Conservation (phyloP, 2,113 vertebrate genomes). For the Poeciliopsis occidentalis region DNA sequence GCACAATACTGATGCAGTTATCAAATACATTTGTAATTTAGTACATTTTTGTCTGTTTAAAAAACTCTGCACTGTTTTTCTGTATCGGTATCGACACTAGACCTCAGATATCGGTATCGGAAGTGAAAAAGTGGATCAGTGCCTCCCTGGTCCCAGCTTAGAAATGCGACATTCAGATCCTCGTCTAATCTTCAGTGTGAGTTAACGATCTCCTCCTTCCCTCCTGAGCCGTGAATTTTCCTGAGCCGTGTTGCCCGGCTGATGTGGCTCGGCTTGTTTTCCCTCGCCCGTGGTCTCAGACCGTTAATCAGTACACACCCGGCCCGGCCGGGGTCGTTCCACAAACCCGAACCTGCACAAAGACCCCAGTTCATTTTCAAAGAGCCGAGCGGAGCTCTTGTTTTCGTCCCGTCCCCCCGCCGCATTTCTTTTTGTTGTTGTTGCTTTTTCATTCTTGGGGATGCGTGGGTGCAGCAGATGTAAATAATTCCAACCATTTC, state of each 20-base stretch:
- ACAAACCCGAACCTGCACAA: slow-evolving; percentile 23
- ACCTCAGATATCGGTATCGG: too few species aligned
- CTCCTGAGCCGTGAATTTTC: background rate
- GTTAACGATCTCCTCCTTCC: background rate
- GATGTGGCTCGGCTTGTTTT: slow-evolving; percentile 4
- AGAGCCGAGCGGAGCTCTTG: too few species aligned
- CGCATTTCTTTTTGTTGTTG: background rate
- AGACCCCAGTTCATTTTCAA: slow-evolving; percentile 22
- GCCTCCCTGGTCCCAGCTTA: background rate
- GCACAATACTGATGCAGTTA: too few species aligned
- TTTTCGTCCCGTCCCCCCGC: too few species aligned
- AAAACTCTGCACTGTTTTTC: too few species aligned
- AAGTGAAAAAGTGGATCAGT: too few species aligned
- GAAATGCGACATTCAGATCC: background rate
- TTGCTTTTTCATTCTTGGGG: background rate
- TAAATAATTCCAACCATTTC: background rate
- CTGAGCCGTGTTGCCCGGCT: background rate
- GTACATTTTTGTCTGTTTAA: too few species aligned
- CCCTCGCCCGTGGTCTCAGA: too few species aligned
- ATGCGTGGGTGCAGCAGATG: background rate
- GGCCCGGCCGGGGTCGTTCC: slow-evolving; percentile 26
- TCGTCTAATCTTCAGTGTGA: background rate
- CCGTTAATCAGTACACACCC: slow-evolving; percentile 26
- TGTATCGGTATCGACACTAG: too few species aligned
- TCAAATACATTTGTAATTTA: too few species aligned